A percentile compares a stretch with the other conserved stretches of the same genome.
Evolutionary conservation across 1,140 invertebrate genomes (phyloP).

Genomic region (Microplitis demolitor): DNA sequence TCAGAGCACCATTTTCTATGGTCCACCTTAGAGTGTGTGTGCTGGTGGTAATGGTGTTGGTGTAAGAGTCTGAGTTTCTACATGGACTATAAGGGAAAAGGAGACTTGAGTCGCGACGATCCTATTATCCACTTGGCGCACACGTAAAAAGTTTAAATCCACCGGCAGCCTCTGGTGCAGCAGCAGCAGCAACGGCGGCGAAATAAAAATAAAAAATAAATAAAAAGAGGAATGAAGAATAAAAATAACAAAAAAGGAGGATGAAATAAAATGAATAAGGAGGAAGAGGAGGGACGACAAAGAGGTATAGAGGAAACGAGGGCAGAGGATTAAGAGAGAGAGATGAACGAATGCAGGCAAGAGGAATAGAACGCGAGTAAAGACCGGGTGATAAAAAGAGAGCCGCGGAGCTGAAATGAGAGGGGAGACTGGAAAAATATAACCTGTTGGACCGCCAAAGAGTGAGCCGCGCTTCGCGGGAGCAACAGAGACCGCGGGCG

Average conservation of each 20-base stretch:
- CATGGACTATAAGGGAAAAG: neutral
- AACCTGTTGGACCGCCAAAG: slow-evolving; percentile 59
- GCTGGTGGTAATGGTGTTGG: too few species aligned
- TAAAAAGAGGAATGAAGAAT: slow-evolving; percentile 6
- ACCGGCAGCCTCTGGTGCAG: slow-evolving; percentile 8
- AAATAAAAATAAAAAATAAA: slow-evolving; percentile 20
- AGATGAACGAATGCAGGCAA: neutral
- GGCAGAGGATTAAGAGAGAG: slow-evolving; percentile 22
- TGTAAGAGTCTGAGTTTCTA: neutral
- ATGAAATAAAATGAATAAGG: slow-evolving; percentile 20
- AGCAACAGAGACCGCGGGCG: slow-evolving; percentile 33
- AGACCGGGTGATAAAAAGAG: slow-evolving; percentile 26
- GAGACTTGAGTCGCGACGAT: slow-evolving; percentile 23
- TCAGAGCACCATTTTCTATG: slow-evolving; percentile 30
- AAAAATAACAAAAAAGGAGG: slow-evolving; percentile 26
- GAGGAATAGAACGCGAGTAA: slow-evolving; percentile 1
- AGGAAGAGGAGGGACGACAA: neutral
- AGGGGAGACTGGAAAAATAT: slow-evolving; percentile 53
- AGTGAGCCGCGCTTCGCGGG: slow-evolving; percentile 33
- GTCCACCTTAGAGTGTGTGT: slow-evolving; percentile 17
- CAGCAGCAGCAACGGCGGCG: neutral
- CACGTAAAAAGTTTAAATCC: slow-evolving; percentile 37
- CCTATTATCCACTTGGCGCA: slow-evolving; percentile 34
- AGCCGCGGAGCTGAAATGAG: neutral
- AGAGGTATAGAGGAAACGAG: slow-evolving; percentile 22